Evolutionary conservation across 2,113 vertebrate species (phyloP).

Genomic region (Lepus europaeus): DNA sequence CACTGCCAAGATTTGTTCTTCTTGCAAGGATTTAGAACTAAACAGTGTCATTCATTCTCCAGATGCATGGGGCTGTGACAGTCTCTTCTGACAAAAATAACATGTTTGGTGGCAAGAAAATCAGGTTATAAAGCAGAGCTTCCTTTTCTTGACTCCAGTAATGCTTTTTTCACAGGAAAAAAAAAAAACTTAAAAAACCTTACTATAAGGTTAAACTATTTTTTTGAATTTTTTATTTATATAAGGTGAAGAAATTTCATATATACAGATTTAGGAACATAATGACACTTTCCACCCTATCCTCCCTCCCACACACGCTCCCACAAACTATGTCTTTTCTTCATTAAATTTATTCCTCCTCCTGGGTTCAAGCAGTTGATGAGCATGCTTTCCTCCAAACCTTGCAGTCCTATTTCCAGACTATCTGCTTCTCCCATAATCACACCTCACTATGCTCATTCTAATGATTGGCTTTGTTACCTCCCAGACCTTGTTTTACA

Average conservation of each 20-base stretch:
- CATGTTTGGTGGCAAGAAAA: slow-evolving; percentile 50
- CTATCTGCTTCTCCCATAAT: background rate
- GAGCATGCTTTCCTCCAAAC: background rate
- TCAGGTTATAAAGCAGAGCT: slow-evolving; percentile 52
- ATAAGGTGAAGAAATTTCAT: too few relatives aligned
- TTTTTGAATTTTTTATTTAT: background rate
- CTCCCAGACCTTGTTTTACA: background rate
- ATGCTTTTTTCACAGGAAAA: background rate
- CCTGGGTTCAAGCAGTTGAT: slow-evolving; percentile 5
- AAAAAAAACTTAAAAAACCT: background rate
- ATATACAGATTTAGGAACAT: too few relatives aligned
- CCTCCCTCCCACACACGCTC: too few relatives aligned
- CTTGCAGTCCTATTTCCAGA: background rate
- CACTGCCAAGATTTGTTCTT: slow-evolving; percentile 45
- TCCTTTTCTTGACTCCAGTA: slow-evolving; percentile 49
- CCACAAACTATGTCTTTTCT: background rate
- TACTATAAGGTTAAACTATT: slow-evolving; percentile 34
- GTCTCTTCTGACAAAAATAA: slow-evolving; percentile 64
- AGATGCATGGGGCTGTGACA: slow-evolving; percentile 31
- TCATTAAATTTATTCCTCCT: background rate
- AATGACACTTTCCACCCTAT: too few relatives aligned
- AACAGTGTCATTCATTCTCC: slow-evolving; percentile 56
- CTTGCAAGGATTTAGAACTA: slow-evolving; percentile 62
- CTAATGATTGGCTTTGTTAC: slow-evolving; percentile 8
- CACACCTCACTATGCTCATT: background rate